Evolutionary conservation across 2,113 vertebrate species (phyloP).

Genomic region (Montifringilla adamsi): DNA sequence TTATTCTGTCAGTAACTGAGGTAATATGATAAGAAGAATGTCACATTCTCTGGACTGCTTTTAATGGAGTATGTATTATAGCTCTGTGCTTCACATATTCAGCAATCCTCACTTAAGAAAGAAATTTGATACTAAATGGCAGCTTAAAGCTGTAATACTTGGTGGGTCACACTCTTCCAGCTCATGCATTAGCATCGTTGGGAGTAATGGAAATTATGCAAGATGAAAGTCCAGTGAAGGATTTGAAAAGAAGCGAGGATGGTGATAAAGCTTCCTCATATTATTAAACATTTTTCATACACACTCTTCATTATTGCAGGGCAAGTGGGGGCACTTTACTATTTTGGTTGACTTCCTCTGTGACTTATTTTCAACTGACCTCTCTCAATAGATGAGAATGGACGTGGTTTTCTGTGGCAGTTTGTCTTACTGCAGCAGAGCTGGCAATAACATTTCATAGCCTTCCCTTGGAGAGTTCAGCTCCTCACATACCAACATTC

Average conservation of each 20-base stretch:
- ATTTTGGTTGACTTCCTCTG: background rate
- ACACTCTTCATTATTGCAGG: background rate
- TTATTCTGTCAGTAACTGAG: constrained; percentile 60
- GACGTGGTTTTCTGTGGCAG: background rate
- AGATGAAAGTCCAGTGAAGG: background rate
- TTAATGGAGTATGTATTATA: constrained; percentile 29
- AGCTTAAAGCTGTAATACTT: background rate
- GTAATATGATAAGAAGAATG: constrained; percentile 62
- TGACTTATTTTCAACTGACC: constrained; percentile 17
- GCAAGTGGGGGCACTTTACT: background rate
- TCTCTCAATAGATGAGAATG: background rate
- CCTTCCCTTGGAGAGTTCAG: background rate
- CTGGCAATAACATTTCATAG: background rate
- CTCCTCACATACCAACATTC: background rate
- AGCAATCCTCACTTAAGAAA: background rate
- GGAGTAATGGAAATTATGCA: background rate
- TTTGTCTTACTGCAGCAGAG: background rate
- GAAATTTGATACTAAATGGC: constrained; percentile 24
- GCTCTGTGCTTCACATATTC: background rate
- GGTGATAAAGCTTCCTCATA: background rate
- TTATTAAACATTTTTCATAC: constrained; percentile 2
- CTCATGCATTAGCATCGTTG: background rate
- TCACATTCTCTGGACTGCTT: constrained; percentile 27
- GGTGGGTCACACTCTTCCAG: background rate
- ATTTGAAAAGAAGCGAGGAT: background rate